Conservation (phyloP, 2,113 vertebrate genomes). For the Boulengeromyrus knoepffleri region DNA sequence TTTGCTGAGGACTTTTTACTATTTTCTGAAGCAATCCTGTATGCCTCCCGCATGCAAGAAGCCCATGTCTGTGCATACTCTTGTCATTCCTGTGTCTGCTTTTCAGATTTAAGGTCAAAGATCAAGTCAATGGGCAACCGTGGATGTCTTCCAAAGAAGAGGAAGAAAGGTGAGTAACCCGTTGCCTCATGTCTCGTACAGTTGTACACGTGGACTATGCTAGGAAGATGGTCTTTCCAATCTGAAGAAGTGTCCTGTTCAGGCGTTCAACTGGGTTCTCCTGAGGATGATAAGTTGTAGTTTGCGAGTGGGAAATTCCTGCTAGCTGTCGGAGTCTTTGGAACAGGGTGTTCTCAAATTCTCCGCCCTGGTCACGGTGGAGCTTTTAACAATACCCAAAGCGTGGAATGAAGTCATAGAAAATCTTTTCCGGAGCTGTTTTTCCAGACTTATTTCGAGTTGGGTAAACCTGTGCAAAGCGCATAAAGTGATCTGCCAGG, state of each 20-base stretch:
- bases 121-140: conserved; percentile 17
- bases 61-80: conserved; percentile 9
- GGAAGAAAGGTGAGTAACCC: conserved; percentile 17
- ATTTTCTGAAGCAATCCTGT: neutral
- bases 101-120: neutral
- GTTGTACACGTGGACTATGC: conserved; percentile 8
- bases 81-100: neutral
- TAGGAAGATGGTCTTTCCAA: conserved; percentile 21
- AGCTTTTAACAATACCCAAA: conserved; percentile 6
- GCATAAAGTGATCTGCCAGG: neutral
- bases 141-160: conserved; percentile 17
- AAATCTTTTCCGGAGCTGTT: neutral
- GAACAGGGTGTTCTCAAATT: neutral
- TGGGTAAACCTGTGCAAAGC: neutral
- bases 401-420: neutral
- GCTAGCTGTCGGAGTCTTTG: neutral
- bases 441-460: neutral
- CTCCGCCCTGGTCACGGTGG: neutral
- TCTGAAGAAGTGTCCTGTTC: conserved; percentile 6
- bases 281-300: neutral
- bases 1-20: neutral
- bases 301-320: neutral
- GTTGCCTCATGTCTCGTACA: conserved; percentile 7
- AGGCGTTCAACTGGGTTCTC: conserved; percentile 3
- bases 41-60: neutral